A percentile compares a stretch with the other conserved stretches of the same genome.
Evolutionary conservation across 1,140 invertebrate genomes (phyloP).

Genomic region (Drosophila suzukii): DNA sequence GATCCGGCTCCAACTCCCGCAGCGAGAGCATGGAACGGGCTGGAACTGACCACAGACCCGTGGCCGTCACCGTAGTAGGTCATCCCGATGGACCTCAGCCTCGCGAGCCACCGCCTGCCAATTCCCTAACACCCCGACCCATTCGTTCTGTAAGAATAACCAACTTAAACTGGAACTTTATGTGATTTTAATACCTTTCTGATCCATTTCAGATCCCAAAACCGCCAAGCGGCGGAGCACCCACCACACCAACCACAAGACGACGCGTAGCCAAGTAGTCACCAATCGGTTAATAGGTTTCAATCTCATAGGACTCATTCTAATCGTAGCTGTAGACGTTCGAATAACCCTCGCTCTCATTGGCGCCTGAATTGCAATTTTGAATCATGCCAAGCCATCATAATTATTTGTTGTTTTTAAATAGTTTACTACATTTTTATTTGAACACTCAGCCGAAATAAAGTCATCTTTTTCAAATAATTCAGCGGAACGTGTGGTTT

Average conservation of each 20-base stretch:
- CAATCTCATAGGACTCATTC: constrained; percentile 50
- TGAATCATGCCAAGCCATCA: constrained; percentile 8
- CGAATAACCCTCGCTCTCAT: constrained; percentile 18
- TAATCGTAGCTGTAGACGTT: constrained; percentile 54
- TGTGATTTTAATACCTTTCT: not conserved
- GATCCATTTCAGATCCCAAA: constrained; percentile 70
- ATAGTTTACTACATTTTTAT: constrained; percentile 48
- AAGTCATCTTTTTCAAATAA: constrained; percentile 62
- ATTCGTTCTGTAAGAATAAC: constrained; percentile 68
- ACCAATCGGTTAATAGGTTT: constrained; percentile 21
- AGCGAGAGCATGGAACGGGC: constrained; percentile 75
- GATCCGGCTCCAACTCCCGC: constrained; percentile 84
- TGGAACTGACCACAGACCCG: constrained; percentile 68
- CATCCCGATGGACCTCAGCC: constrained; percentile 77
- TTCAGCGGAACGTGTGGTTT: not conserved
- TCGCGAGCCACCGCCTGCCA: constrained; percentile 76
- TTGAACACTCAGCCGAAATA: constrained; percentile 53
- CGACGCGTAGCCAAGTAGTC: constrained; percentile 74
- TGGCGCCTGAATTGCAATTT: not conserved
- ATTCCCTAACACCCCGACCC: constrained; percentile 75
- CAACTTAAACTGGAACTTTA: not conserved
- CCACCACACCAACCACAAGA: constrained; percentile 78
- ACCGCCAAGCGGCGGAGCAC: constrained; percentile 69
- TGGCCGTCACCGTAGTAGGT: constrained; percentile 78
- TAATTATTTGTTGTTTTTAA: constrained; percentile 45